phyloP scores from a whole-genome alignment of 2,113 vertebrate genomes.

The Ammodytes dubius region DNA sequence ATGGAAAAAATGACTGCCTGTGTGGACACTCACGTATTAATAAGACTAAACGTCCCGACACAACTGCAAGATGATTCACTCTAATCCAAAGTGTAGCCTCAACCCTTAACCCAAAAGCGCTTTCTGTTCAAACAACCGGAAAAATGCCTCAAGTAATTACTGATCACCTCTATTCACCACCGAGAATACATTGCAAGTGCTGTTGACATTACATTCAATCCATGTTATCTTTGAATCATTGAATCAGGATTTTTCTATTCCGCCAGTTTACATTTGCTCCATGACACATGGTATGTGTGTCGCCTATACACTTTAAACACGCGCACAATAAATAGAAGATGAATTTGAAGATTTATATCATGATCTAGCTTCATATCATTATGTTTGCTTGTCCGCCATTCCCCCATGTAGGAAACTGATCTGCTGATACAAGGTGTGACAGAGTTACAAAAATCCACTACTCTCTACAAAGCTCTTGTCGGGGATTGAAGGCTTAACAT shows the following conservation, averaged over 20 bases:
- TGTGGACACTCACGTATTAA: slow-evolving; percentile 23
- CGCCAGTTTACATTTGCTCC: background rate
- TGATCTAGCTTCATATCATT: slow-evolving; percentile 11
- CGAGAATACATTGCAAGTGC: slow-evolving; percentile 19
- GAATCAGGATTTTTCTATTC: slow-evolving; percentile 5
- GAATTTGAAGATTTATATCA: background rate
- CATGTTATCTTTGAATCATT: slow-evolving; percentile 13
- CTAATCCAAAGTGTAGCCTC: slow-evolving; percentile 6
- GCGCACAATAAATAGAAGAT: background rate
- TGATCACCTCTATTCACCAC: slow-evolving; percentile 26
- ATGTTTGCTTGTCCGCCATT: background rate
- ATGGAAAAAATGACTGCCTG: slow-evolving; percentile 39
- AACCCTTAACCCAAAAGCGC: slow-evolving; percentile 29
- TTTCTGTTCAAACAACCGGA: slow-evolving; percentile 47
- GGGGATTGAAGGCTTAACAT: slow-evolving; percentile 10
- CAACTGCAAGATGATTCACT: slow-evolving; percentile 23
- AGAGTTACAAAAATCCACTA: slow-evolving; percentile 21
- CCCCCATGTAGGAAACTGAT: slow-evolving; percentile 27
- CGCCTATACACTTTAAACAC: background rate
- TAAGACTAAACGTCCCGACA: slow-evolving; percentile 44
- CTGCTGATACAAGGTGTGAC: slow-evolving; percentile 29
- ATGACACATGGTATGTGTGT: background rate
- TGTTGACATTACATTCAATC: slow-evolving; percentile 26
- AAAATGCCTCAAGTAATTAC: slow-evolving; percentile 55
- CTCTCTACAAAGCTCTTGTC: slow-evolving; percentile 4